Conservation (phyloP, 2,888 invertebrate species). For the Metellina segmentata region DNA sequence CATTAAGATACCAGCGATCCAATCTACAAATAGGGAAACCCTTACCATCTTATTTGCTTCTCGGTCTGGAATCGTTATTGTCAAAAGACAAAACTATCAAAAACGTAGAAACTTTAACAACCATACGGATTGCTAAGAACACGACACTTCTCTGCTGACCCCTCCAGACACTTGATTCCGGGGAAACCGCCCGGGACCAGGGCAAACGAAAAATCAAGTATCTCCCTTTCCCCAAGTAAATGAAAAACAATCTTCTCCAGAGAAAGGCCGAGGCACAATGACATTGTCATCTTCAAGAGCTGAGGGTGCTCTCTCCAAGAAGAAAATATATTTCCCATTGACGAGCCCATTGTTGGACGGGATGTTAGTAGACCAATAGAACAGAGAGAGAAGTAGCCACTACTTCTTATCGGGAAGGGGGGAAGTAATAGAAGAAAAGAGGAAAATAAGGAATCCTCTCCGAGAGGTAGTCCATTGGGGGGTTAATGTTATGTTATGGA, state of each 20-base stretch:
- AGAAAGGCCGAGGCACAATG: constrained; percentile 32
- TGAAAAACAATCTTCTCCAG: constrained; percentile 55
- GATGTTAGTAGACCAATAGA: constrained; percentile 62
- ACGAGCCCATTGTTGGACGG: constrained; percentile 51
- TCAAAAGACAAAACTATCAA: too few species aligned
- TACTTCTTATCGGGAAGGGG: constrained; percentile 51
- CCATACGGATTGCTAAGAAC: too few species aligned
- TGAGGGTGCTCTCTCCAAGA: neutral
- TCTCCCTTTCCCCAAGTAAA: constrained; percentile 33
- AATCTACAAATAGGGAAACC: too few species aligned
- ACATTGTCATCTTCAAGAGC: constrained; percentile 57
- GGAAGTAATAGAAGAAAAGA: constrained; percentile 25
- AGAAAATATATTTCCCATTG: constrained; percentile 49
- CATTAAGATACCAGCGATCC: too few species aligned
- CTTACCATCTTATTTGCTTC: too few species aligned
- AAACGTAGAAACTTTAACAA: too few species aligned
- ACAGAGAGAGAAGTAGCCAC: constrained; percentile 49
- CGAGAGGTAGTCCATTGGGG: constrained; percentile 43
- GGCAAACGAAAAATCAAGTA: constrained; percentile 26
- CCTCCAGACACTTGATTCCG: neutral
- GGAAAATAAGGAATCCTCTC: constrained; percentile 29
- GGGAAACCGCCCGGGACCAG: neutral
- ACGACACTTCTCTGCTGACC: too few species aligned
- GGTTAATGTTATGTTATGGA: constrained; percentile 66
- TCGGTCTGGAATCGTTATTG: too few species aligned